phyloP scores from a whole-genome alignment of 53 echinoderm and acorn worm genomes.

The Patiria pectinifera region DNA sequence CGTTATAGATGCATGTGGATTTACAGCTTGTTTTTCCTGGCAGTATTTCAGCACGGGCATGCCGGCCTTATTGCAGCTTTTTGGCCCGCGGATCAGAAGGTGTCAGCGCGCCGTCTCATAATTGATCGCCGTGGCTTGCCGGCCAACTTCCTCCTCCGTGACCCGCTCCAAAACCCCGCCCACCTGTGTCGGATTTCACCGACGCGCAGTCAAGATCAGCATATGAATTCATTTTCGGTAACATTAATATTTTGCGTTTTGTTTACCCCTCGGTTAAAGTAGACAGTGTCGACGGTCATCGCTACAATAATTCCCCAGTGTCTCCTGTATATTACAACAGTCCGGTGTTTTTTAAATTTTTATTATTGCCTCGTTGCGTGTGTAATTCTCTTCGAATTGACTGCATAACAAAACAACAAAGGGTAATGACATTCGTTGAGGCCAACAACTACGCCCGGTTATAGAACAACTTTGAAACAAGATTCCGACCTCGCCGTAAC shows the following conservation, averaged over 20 bases:
- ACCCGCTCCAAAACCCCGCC: neutral
- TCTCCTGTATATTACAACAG: no score
- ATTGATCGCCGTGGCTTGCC: slow-evolving; percentile 23
- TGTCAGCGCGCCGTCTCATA: slow-evolving; percentile 28
- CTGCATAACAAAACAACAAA: no score
- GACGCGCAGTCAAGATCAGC: neutral
- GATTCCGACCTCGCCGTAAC: no score
- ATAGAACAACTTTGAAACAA: no score
- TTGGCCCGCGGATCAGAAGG: slow-evolving; percentile 5
- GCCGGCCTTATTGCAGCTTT: neutral
- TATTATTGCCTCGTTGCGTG: no score
- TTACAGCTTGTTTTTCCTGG: slow-evolving; percentile 46
- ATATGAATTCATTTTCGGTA: neutral
- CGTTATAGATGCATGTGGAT: neutral
- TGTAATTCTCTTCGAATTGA: no score
- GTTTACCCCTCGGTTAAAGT: neutral
- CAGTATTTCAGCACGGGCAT: slow-evolving; percentile 13
- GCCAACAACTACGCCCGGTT: no score
- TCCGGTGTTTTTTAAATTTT: no score
- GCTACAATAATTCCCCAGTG: no score
- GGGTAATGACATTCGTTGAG: no score
- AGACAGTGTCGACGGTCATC: neutral
- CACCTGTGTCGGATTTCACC: slow-evolving; percentile 17
- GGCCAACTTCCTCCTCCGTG: neutral
- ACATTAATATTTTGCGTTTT: neutral